Evolutionary conservation across 1,140 invertebrate genomes (phyloP), one percentile per base, ranked within the genome.

Genomic region (Drosophila baimaii): DNA sequence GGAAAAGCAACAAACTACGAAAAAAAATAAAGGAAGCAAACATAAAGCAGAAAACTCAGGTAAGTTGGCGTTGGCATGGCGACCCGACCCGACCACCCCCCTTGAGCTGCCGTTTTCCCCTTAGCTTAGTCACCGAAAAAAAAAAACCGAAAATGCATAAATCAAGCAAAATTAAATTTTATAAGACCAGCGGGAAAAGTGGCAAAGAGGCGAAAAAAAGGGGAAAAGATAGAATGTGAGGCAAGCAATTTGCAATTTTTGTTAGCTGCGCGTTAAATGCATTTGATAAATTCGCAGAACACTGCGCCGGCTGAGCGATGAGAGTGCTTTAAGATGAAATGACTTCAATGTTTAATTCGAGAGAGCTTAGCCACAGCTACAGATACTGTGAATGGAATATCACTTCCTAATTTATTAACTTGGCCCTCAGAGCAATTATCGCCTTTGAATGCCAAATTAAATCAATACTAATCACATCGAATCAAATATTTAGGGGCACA

Each of bases 121-220:
- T 43, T 17, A 29, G 47, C 31, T 41, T 51, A 76, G 49, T 23
- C 35, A 8, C 57, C 43, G 27, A 19, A 19, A 43, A 31, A 5
- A 13, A 56, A 57, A 44, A 65, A 17, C 29, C 35, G 54, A 74
- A 85, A 78, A 78, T 79, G 84, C 83, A 88, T 88, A 88, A 88
- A 88, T 88, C 83, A 88, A 78, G 84, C 62, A 71, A 89, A 89
- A 88, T 88, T 83, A 84, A 88, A 88, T 88, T 88, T 63, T 54
- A 64, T 66, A 70, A 64, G 61, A 41, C 58, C 57, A 64, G 51
- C 9, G 62, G 49, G 39, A 44, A 49, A 76, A 56, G 66, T 57
- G 66, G 61, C 46, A 64, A 41, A 43, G 13, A 59, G 46, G 56
- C 61, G 62, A 56, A 58, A 78, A 64, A 27, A 61, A n/a, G n/a